Evolutionary conservation across 30 jellyfish, hydroid and myxozoan genomes (phyloP).

Genomic region (Aurelia coerulea): DNA sequence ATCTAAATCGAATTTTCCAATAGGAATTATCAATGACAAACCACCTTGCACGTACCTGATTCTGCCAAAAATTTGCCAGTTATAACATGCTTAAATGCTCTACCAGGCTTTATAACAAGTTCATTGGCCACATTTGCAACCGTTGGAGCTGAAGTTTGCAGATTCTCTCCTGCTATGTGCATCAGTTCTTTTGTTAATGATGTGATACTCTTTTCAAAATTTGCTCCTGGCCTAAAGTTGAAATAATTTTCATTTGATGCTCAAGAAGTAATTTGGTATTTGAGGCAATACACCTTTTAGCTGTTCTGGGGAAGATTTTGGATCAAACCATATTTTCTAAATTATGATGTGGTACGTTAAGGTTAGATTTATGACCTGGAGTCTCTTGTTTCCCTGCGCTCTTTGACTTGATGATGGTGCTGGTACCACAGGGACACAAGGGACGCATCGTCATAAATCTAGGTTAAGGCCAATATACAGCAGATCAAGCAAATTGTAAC

Average conservation of each 20-base stretch:
- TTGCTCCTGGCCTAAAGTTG: constrained; percentile 59
- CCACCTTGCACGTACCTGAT: constrained; percentile 58
- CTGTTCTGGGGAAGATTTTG: too few species aligned
- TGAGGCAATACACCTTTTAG: too few species aligned
- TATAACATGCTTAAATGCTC: constrained; percentile 79
- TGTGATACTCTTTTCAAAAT: constrained; percentile 70
- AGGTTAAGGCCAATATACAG: too few species aligned
- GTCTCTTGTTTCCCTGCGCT: too few species aligned
- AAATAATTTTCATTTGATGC: neutral
- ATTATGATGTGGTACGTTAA: too few species aligned
- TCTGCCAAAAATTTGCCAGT: constrained; percentile 86
- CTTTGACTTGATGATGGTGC: too few species aligned
- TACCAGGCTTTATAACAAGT: constrained; percentile 69
- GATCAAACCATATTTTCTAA: too few species aligned
- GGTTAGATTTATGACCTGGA: too few species aligned
- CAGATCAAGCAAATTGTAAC: too few species aligned
- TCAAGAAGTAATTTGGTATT: neutral
- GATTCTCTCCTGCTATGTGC: constrained; percentile 66
- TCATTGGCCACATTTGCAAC: constrained; percentile 44
- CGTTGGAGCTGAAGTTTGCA: constrained; percentile 31
- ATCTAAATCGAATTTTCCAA: neutral
- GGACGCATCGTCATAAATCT: too few species aligned
- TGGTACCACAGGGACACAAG: too few species aligned
- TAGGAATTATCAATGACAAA: neutral
- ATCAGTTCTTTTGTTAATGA: constrained; percentile 78